Evolutionary conservation across 2,113 vertebrate genomes (phyloP).

Genomic region (Hippocampus comes): DNA sequence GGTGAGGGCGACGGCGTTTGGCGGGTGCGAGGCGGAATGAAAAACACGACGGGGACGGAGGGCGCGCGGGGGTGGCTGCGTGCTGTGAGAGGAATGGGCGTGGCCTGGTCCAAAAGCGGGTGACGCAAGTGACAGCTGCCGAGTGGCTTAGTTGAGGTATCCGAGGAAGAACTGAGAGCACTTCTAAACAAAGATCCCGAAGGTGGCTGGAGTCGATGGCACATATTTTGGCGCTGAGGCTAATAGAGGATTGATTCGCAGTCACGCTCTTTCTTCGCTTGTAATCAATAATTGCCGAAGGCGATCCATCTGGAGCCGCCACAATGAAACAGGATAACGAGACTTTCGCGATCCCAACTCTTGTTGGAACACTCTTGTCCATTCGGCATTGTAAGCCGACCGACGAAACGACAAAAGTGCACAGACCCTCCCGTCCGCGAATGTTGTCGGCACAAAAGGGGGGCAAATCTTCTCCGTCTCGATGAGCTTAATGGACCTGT

Average conservation of each 20-base stretch:
- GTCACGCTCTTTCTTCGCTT: no score
- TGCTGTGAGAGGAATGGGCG: no score
- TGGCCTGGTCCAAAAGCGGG: no score
- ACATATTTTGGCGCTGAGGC: no score
- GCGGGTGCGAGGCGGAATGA: not conserved
- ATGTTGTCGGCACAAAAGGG: not conserved
- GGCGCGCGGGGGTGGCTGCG: not conserved
- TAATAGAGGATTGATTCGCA: no score
- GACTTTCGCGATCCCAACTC: not conserved
- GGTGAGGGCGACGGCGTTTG: not conserved
- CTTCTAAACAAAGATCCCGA: no score
- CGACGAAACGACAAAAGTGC: not conserved
- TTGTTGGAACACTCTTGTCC: not conserved
- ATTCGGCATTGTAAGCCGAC: not conserved
- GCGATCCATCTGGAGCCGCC: no score
- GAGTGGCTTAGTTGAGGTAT: not conserved
- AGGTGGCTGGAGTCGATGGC: no score
- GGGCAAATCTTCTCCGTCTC: slow-evolving; percentile 3
- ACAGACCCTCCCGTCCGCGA: not conserved
- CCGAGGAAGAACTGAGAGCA: no score
- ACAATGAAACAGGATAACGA: not conserved
- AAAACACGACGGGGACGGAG: slow-evolving; percentile 19
- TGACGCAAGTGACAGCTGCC: slow-evolving; percentile 52
- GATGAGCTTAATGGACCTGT: slow-evolving; percentile 9
- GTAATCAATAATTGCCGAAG: no score